phyloP scores from a whole-genome alignment of 2,888 invertebrate species.

The Chelonus formosanus region DNA sequence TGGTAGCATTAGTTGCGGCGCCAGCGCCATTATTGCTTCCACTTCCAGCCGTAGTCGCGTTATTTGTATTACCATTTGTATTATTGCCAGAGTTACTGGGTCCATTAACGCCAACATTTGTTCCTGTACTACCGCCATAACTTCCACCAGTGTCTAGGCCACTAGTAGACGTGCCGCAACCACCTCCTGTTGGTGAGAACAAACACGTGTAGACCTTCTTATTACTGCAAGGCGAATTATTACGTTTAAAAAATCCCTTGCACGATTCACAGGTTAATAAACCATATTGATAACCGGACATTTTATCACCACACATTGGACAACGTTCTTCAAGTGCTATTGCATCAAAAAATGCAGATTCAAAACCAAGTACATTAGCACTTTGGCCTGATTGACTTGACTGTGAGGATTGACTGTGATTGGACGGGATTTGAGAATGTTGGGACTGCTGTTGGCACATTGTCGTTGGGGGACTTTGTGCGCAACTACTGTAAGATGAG shows the following conservation, averaged over 20 bases:
- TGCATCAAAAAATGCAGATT: conserved; percentile 67
- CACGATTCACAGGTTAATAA: conserved; percentile 80
- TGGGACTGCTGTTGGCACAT: conserved; percentile 57
- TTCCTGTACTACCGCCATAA: conserved; percentile 30
- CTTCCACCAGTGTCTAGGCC: conserved; percentile 38
- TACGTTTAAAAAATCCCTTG: conserved; percentile 79
- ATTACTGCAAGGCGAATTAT: conserved; percentile 72
- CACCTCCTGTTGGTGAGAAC: conserved; percentile 59
- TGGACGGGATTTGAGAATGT: conserved; percentile 41
- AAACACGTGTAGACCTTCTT: conserved; percentile 81
- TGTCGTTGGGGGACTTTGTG: conserved; percentile 60
- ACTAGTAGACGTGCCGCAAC: conserved; percentile 40
- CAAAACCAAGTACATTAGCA: conserved; percentile 62
- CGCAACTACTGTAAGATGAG: conserved; percentile 67
- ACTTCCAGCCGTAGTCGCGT: conserved; percentile 47
- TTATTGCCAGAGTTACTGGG: conserved; percentile 51
- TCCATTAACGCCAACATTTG: conserved; percentile 46
- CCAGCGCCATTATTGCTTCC: conserved; percentile 47
- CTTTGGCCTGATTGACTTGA: conserved; percentile 58
- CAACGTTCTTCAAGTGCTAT: conserved; percentile 73
- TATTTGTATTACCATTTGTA: conserved; percentile 49
- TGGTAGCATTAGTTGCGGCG: conserved; percentile 52
- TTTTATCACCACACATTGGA: conserved; percentile 78
- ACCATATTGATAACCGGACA: conserved; percentile 80
- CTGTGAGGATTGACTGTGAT: conserved; percentile 55